Percentiles rank a stretch among this genome's conserved stretches.
phyloP scores from a whole-genome alignment of 2,113 vertebrate genomes.

The Leuciscus idus region DNA sequence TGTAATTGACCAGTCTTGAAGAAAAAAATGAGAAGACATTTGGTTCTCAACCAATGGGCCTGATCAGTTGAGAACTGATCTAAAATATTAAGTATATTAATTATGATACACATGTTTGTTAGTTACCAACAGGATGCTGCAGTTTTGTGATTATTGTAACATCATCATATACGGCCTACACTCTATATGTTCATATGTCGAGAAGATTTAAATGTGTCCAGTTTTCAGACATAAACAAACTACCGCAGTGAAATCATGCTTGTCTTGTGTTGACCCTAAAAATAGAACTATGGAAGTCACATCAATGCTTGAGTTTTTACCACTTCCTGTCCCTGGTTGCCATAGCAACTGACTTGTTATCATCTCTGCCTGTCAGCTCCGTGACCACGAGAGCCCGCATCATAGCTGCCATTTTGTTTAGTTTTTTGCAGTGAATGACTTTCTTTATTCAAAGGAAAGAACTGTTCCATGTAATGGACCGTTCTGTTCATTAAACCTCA shows the following conservation, averaged over 20 bases:
- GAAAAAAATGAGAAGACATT: too few relatives aligned
- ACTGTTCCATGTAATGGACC: neutral
- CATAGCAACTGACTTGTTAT: constrained; percentile 44
- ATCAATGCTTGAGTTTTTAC: constrained; percentile 41
- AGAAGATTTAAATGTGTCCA: constrained; percentile 52
- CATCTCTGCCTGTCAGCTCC: constrained; percentile 47
- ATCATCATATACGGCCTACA: constrained; percentile 44
- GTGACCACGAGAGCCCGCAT: neutral
- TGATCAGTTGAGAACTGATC: neutral
- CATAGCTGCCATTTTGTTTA: constrained; percentile 14
- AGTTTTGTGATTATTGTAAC: constrained; percentile 51
- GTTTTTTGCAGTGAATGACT: neutral
- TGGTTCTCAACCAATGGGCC: too few relatives aligned
- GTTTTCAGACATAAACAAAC: constrained; percentile 45
- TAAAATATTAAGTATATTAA: neutral
- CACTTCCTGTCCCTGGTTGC: constrained; percentile 31
- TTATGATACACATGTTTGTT: neutral
- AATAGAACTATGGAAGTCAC: constrained; percentile 48
- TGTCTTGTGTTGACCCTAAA: constrained; percentile 55
- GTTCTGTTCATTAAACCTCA: constrained; percentile 8
- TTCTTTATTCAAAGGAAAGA: constrained; percentile 6
- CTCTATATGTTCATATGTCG: constrained; percentile 42
- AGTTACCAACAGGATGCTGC: constrained; percentile 49
- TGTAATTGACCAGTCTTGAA: too few relatives aligned
- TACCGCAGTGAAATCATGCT: constrained; percentile 53